These are phyloP conservation scores for Scaptodrosophila lebanonensis DNA, from an alignment of 1,140 invertebrate genomes.

Conservation along the genomic window DNA sequence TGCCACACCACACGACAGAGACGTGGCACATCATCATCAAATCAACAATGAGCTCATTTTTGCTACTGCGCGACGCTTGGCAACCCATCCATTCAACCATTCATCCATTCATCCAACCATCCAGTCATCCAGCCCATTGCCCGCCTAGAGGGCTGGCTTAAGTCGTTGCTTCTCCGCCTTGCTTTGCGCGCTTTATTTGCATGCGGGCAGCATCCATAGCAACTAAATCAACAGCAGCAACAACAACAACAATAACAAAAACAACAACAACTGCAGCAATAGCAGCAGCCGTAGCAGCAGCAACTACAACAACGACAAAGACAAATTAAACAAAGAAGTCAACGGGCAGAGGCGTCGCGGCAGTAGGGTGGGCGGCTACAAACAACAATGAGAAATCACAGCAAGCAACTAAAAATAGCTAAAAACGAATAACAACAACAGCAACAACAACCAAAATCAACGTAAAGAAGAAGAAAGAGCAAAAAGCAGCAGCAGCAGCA, in stretches of 20 bases:
- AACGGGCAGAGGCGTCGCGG: slow-evolving; percentile 12
- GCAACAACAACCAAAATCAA: neutral
- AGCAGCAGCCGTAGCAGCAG: neutral
- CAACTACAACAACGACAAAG: slow-evolving; percentile 53
- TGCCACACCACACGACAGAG: too few species aligned
- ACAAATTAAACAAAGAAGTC: slow-evolving; percentile 70
- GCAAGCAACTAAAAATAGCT: slow-evolving; percentile 66
- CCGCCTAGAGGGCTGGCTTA: too few species aligned
- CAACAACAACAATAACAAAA: slow-evolving; percentile 1
- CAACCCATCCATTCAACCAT: too few species aligned
- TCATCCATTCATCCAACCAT: too few species aligned
- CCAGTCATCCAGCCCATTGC: too few species aligned
- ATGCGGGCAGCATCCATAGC: slow-evolving; percentile 31
- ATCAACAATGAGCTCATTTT: too few species aligned
- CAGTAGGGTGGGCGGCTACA: slow-evolving; percentile 32
- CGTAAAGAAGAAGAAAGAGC: slow-evolving; percentile 17
- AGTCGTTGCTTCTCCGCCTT: too few species aligned
- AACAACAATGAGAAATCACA: slow-evolving; percentile 69
- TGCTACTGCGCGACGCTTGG: too few species aligned
- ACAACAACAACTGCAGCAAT: neutral
- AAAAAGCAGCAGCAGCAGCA: slow-evolving; percentile 32
- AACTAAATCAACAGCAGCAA: slow-evolving; percentile 7
- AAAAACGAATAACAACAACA: slow-evolving; percentile 22
- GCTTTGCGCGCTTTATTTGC: too few species aligned
- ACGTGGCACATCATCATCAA: too few species aligned